Evolutionary conservation across 2,888 invertebrate genomes (phyloP), one percentile per base, ranked within the genome.

Genomic region (Laspeyria flexula): DNA sequence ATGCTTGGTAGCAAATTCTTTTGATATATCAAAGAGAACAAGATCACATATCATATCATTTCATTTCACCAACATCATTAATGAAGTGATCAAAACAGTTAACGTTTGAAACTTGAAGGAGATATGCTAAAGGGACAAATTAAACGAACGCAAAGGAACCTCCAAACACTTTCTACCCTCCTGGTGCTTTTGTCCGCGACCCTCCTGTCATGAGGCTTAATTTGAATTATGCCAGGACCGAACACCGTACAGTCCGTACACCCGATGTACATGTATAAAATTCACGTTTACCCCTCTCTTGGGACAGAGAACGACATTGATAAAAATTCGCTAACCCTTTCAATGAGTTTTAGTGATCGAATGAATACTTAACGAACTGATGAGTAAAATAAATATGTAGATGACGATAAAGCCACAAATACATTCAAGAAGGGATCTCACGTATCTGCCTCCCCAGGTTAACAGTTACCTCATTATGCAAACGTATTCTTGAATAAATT

Each of bases 181-280:
- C 43, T 15, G 44, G 65, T 63, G 35, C 57, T 61, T 65, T 47
- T 65, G 74, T 64, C 72, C 69, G 52, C 65, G 65, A 76, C 84
- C 87, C 85, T 71, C 77, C 83, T 84, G 86, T 85, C 86, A 83
- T 78, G 83, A 77, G 84, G 43, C 85, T 86, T 90, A 89, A 90
- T 90, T 89, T 89, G 89, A 90, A 88, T 90, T 86, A 90, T 86
- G 83, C 71, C 72, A 74, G 81, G 77, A 69, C 81, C 79, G 83
- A 79, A 83, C 74, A 73, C 78, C 68, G 59, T 67, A 67, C 73
- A 74, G 70, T 71, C 78, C 68, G 59, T 67, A 67, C 73, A 74
- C 71, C 71, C 80, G 69, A 78, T 81, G 81, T 74, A 76, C 81
- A n/a, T n/a, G n/a, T n/a, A 85, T 83, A 85, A 81, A 84, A 81